Evolutionary conservation across 2,113 vertebrate genomes (phyloP).

Genomic region (Natator depressus): DNA sequence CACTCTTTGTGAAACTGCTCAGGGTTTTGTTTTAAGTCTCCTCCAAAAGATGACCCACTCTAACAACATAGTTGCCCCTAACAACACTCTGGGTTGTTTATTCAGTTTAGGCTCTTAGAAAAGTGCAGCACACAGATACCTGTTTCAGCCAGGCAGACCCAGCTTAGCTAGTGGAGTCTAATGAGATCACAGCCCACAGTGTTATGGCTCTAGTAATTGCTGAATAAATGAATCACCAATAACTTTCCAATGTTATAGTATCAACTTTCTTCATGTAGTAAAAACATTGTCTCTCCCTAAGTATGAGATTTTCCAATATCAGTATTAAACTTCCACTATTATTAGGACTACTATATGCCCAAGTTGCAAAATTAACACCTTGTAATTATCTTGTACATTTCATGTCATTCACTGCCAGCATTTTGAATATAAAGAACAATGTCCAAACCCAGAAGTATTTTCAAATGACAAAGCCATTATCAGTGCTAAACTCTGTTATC

Average conservation of each 20-base stretch:
- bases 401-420: background rate
- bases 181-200: background rate
- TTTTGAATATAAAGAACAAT: background rate
- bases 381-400: background rate
- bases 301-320: rapidly evolving
- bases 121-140: background rate
- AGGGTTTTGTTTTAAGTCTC: background rate
- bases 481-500: background rate
- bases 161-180: no score
- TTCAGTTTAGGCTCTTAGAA: background rate
- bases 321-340: rapidly evolving
- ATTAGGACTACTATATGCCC: background rate
- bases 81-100: background rate
- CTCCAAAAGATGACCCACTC: background rate
- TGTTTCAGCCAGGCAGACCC: no score
- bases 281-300: background rate
- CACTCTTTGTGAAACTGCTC: background rate
- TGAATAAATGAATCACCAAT: background rate
- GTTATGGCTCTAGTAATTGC: background rate
- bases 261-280: background rate
- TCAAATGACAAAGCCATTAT: rapidly evolving
- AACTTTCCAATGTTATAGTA: background rate
- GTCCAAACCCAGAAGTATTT: background rate
- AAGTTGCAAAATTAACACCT: background rate
- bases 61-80: background rate